Percentiles rank a stretch among this genome's conserved stretches.
These are phyloP conservation scores for Pachypeltis micranthus DNA, from an alignment of 1,140 invertebrate species.

Conservation along the genomic window DNA sequence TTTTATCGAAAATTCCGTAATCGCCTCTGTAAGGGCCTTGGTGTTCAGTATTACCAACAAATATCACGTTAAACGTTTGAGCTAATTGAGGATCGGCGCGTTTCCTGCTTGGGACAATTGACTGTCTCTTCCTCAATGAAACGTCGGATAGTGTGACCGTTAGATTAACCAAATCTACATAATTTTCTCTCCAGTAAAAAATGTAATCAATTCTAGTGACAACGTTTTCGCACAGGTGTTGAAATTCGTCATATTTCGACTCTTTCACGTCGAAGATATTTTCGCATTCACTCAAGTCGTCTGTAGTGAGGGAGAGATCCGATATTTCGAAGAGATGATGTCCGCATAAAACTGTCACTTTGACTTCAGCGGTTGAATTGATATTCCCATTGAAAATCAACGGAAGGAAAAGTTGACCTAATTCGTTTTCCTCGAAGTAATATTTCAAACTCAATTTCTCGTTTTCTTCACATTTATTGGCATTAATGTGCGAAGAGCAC, in stretches of 20 bases:
- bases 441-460: neutral
- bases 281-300: neutral
- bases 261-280: neutral
- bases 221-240: neutral
- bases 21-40: no score
- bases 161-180: neutral
- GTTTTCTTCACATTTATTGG: neutral
- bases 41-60: no score
- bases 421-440: neutral
- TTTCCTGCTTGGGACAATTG: neutral
- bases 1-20: no score
- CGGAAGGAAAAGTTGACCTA: neutral
- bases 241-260: neutral
- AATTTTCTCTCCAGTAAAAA: neutral
- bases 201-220: neutral
- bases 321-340: neutral
- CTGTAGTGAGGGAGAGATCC: neutral
- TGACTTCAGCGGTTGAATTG: neutral
- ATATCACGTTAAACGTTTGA: neutral
- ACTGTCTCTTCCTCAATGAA: neutral
- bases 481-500: neutral
- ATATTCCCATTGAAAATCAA: neutral
- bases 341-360: neutral
- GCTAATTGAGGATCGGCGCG: neutral
- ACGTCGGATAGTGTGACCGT: neutral